phyloP scores from a whole-genome alignment of 2,797 vertebrate genomes.

The Percopsis omiscomaycus region DNA sequence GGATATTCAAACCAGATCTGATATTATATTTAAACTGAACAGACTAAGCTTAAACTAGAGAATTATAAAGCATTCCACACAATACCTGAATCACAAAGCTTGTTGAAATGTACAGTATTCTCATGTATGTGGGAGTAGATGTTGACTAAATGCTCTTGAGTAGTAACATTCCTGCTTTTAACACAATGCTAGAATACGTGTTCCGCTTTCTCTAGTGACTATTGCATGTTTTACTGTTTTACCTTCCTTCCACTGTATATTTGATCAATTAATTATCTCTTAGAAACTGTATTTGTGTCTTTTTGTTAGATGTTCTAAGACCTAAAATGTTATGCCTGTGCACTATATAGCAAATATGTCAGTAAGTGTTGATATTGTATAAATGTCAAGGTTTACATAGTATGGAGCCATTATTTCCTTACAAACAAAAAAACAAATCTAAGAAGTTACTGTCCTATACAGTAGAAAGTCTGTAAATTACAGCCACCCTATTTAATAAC shows the following conservation, averaged over 20 bases:
- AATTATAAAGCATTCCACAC: conserved; percentile 40
- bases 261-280: neutral
- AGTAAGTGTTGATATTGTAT: conserved; percentile 14
- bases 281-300: conserved; percentile 12
- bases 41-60: conserved; percentile 8
- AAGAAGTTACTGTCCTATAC: conserved; percentile 12
- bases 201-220: neutral
- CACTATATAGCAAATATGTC: neutral
- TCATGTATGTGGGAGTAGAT: conserved; percentile 1
- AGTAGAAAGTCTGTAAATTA: conserved; percentile 12
- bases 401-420: conserved; percentile 17
- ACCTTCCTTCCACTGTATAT: conserved; percentile 4
- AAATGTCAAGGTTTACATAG: conserved; percentile 25
- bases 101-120: conserved; percentile 4
- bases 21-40: too few species aligned
- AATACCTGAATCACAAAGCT: conserved; percentile 19
- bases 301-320: conserved; percentile 8
- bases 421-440: conserved; percentile 55
- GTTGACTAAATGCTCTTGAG: neutral
- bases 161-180: conserved; percentile 5
- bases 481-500: conserved; percentile 25
- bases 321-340: conserved; percentile 9
- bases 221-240: neutral
- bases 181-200: neutral
- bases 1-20: too few species aligned